Percentiles rank a stretch among this genome's conserved stretches.
Evolutionary conservation across 2,797 vertebrate species (phyloP).

Genomic region (Eospalax fontanierii): DNA sequence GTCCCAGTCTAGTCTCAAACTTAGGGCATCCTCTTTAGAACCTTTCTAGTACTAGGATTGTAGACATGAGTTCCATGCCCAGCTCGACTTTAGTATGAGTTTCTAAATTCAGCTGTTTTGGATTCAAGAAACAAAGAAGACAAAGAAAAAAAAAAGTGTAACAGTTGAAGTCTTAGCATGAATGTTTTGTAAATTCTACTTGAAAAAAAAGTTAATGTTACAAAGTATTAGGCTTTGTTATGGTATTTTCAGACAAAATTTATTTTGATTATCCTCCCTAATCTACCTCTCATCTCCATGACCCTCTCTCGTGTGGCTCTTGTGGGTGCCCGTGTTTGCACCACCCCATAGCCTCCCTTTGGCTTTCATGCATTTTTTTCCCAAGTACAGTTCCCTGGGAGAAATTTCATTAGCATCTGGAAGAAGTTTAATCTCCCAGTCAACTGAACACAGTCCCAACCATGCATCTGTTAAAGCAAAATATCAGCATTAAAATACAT

Average conservation of each 20-base stretch:
- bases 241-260: background rate
- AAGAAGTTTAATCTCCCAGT: conserved; percentile 39
- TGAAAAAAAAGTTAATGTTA: background rate
- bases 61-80: background rate
- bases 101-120: background rate
- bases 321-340: too few relatives aligned
- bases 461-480: background rate
- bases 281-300: background rate
- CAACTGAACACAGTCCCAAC: conserved; percentile 24
- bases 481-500: rapidly evolving
- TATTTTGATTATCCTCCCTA: background rate
- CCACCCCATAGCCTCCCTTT: background rate
- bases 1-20: background rate
- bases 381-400: background rate
- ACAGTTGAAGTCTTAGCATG: background rate
- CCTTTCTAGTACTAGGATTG: background rate
- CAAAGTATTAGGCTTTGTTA: background rate
- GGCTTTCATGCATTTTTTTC: background rate
- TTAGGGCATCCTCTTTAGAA: background rate
- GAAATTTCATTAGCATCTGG: conserved; percentile 33
- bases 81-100: background rate
- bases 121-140: background rate
- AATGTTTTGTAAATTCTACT: background rate
- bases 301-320: background rate
- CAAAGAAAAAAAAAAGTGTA: background rate